Evolutionary conservation across 2,888 invertebrate species (phyloP).

Genomic region (Spilarctia lutea): DNA sequence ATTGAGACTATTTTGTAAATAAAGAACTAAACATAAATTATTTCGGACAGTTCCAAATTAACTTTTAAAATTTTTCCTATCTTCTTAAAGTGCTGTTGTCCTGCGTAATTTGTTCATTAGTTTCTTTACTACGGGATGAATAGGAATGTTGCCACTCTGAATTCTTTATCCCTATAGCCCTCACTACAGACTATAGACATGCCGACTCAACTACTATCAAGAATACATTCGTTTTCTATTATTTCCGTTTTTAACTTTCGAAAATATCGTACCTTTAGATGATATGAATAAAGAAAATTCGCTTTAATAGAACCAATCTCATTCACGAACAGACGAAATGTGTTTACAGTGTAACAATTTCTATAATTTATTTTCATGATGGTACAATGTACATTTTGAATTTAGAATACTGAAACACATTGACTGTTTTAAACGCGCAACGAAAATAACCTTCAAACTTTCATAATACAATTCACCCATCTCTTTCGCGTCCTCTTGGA

Average conservation of each 20-base stretch:
- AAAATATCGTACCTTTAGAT: background rate
- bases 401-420: slow-evolving; percentile 38
- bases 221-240: background rate
- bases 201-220: background rate
- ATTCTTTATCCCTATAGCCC: background rate
- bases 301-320: background rate
- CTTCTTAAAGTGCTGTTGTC: no score
- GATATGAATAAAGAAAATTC: background rate
- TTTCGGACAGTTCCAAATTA: no score
- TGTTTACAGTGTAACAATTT: slow-evolving; percentile 19
- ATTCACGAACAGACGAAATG: background rate
- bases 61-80: no score
- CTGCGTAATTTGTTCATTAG: no score
- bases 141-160: background rate
- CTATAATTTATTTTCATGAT: slow-evolving; percentile 21
- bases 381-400: slow-evolving; percentile 37
- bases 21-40: no score
- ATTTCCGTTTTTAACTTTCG: background rate
- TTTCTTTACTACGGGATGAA: no score
- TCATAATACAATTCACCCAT: slow-evolving; percentile 20
- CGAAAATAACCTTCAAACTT: slow-evolving; percentile 34
- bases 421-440: slow-evolving; percentile 41
- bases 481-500: slow-evolving; percentile 22
- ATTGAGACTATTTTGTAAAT: no score
- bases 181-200: no score